Base-by-base conservation (phyloP, 1,140 invertebrate genomes). In the Drosophila sulfurigaster region DNA sequence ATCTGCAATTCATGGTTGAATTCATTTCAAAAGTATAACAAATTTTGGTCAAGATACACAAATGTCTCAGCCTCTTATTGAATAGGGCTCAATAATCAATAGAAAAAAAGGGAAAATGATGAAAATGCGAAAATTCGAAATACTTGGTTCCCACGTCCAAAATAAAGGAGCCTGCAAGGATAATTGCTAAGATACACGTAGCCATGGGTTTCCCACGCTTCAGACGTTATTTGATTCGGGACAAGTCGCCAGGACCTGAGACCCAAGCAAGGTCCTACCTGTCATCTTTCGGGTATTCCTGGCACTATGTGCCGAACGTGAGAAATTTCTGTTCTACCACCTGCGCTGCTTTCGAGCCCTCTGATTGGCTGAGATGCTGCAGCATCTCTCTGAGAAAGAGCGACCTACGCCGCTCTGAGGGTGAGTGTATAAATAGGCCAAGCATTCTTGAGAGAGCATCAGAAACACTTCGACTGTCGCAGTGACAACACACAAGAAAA, bases 291-390 rank as follows among this genome's bases (percentile, higher is more conserved):
- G 30, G 52, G 28, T 63, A 63, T 67, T 67, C 48, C 67, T 70
- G 63, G 48, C 56, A 57, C 59, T 20, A 38, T 41, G 10, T 4
- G 35, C 35, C 20, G 56, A 91, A 85, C 91, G 81, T 92, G 91
- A 85, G 91, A 91, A 92, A 81, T 68, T 91, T 75, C 71, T 46
- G 68, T 58, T 51, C 66, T 56, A 78, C 62, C 87, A 91, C 90
- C 91, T 92, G 86, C 81, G 54, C 35, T 49, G 11, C 51, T 59
- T 59, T 48, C 38, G 11, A n/a, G 38, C 8, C 16, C 51, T 75
- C 46, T 60, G 90, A 90, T 91, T 92, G 90, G 91, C 48, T 28
- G 75, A 91, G 90, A 90, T 75, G 78, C 82, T 82, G 74, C 54
- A 74, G 70, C 64, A 69, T 68, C 73, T 59, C 65, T 71, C 48